Percentiles rank a stretch among this genome's conserved stretches.
Conservation (phyloP, 1,140 invertebrate species). For the Zelostemma sp. region DNA sequence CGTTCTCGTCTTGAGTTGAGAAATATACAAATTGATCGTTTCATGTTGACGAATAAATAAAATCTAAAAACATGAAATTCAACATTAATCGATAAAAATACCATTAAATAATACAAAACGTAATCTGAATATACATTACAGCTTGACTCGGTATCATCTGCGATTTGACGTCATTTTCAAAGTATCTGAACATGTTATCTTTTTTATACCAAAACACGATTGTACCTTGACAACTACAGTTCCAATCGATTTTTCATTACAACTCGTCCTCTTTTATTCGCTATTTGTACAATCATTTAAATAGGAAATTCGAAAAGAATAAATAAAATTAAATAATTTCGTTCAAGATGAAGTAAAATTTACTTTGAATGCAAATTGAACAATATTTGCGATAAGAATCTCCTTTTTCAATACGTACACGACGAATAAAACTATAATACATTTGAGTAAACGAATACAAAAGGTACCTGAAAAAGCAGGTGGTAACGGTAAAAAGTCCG, state of each 20-base stretch:
- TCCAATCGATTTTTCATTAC: too few relatives aligned
- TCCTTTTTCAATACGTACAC: background rate
- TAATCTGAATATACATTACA: background rate
- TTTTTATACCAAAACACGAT: too few relatives aligned
- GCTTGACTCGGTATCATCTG: slow-evolving; percentile 32
- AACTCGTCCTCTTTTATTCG: too few relatives aligned
- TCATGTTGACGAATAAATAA: too few relatives aligned
- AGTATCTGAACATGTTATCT: slow-evolving; percentile 19
- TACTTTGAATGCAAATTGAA: too few relatives aligned
- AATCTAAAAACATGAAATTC: slow-evolving; percentile 25
- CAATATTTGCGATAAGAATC: slow-evolving; percentile 19
- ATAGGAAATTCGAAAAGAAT: too few relatives aligned
- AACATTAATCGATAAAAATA: slow-evolving; percentile 47
- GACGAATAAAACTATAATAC: slow-evolving; percentile 41
- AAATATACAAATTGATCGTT: too few relatives aligned
- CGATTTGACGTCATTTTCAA: slow-evolving; percentile 33
- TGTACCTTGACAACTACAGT: slow-evolving; percentile 8
- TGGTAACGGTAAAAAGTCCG: background rate
- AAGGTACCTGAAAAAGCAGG: slow-evolving; percentile 52
- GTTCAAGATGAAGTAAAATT: too few relatives aligned
- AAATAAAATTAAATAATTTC: slow-evolving; percentile 48
- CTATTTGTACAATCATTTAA: slow-evolving; percentile 13
- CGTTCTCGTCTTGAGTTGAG: too few relatives aligned
- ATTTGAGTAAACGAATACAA: slow-evolving; percentile 47
- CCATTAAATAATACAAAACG: slow-evolving; percentile 30